Percentiles rank a stretch among this genome's conserved stretches.
Evolutionary conservation across 2,113 vertebrate species (phyloP).

Genomic region (Craseonycteris thonglongyai): DNA sequence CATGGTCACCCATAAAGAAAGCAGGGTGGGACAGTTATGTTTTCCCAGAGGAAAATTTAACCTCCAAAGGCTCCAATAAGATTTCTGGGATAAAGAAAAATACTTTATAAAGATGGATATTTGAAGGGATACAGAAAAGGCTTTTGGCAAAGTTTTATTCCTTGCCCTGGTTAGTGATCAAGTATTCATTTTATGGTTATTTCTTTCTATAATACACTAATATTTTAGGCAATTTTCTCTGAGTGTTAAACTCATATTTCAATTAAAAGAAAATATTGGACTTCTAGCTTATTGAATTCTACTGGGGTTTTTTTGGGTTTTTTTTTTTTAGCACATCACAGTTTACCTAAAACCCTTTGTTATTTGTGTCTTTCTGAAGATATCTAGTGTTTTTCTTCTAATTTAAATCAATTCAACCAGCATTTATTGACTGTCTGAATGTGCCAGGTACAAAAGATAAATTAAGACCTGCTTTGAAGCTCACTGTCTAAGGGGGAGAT

Average conservation of each 20-base stretch:
- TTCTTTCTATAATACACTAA: background rate
- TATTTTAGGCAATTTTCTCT: background rate
- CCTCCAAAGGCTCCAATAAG: background rate
- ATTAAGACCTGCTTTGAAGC: background rate
- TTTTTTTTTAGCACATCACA: background rate
- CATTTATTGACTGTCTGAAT: background rate
- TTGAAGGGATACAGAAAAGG: fast-evolving
- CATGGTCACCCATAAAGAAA: background rate
- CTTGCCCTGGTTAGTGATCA: background rate
- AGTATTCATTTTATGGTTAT: background rate
- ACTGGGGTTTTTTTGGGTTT: no score
- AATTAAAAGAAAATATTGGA: background rate
- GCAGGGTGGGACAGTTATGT: background rate
- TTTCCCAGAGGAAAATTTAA: background rate
- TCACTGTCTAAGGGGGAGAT: background rate
- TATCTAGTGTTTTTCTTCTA: background rate
- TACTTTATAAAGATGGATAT: background rate
- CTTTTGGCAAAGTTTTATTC: background rate
- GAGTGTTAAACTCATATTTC: background rate
- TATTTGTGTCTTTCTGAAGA: slow-evolving; percentile 1
- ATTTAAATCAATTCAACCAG: background rate
- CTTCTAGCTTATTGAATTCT: background rate
- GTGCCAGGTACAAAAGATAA: background rate
- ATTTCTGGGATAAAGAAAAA: background rate
- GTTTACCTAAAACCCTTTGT: background rate